phyloP scores from a whole-genome alignment of 2,797 vertebrate genomes.

The Todus mexicanus region DNA sequence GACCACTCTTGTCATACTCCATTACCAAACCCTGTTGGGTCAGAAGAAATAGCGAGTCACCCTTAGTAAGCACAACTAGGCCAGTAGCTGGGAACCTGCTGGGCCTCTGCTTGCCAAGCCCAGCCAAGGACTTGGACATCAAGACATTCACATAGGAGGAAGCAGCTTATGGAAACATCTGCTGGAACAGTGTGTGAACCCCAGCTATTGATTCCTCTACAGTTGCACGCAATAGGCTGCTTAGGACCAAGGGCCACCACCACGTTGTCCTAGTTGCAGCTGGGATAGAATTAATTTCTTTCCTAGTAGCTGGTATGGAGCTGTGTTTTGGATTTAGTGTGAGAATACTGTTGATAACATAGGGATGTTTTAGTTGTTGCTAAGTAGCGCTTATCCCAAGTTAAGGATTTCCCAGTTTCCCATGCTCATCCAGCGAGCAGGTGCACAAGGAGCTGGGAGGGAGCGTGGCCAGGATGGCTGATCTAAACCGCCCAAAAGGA shows the following conservation, averaged over 20 bases:
- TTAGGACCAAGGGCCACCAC: neutral
- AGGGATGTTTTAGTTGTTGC: neutral
- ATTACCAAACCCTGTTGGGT: neutral
- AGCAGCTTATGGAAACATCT: neutral
- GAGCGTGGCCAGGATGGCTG: neutral
- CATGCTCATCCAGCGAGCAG: neutral
- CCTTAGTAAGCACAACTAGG: neutral
- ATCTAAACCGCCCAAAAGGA: neutral
- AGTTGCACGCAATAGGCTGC: neutral
- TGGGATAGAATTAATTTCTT: neutral
- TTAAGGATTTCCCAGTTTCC: neutral
- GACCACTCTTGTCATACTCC: neutral
- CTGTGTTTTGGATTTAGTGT: neutral
- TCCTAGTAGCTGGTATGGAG: neutral
- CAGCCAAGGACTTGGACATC: neutral
- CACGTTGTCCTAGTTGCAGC: accelerated
- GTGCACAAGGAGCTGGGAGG: neutral
- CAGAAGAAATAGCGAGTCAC: neutral
- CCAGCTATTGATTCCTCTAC: neutral
- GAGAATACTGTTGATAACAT: neutral
- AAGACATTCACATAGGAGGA: neutral
- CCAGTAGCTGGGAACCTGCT: neutral
- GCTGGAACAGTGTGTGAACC: neutral
- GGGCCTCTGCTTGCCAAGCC: neutral
- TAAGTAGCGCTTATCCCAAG: neutral